A percentile compares a stretch with the other conserved stretches of the same genome.
These are phyloP conservation scores for Zaprionus capensis DNA, from an alignment of 1,140 invertebrate species.

Conservation along the genomic window DNA sequence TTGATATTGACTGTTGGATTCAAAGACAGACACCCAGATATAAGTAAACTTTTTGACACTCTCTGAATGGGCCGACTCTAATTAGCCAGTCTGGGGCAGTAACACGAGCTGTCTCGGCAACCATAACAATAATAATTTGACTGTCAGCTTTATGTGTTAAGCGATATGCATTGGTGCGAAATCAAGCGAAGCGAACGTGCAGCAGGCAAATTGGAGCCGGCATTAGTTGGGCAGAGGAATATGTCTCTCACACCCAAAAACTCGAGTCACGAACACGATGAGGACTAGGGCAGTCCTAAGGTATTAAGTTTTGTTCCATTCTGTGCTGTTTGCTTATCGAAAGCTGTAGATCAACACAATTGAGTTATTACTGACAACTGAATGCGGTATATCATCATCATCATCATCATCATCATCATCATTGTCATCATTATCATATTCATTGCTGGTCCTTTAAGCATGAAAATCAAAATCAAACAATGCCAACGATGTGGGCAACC, in stretches of 20 bases:
- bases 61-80: slow-evolving; percentile 62
- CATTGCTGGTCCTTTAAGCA: slow-evolving; percentile 41
- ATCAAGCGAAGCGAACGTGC: slow-evolving; percentile 3
- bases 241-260: background rate
- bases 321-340: slow-evolving; percentile 51
- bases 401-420: slow-evolving; percentile 24
- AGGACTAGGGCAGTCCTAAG: slow-evolving; percentile 9
- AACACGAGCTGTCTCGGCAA: background rate
- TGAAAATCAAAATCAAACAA: slow-evolving; percentile 73
- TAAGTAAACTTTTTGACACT: slow-evolving; percentile 65
- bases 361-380: slow-evolving; percentile 76
- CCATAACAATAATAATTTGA: slow-evolving; percentile 3
- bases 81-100: background rate
- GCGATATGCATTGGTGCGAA: background rate
- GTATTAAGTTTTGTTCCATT: slow-evolving; percentile 24
- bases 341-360: slow-evolving; percentile 64
- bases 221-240: background rate
- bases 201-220: slow-evolving; percentile 2
- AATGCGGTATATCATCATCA: slow-evolving; percentile 64
- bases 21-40: slow-evolving; percentile 64
- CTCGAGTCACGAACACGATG: slow-evolving; percentile 14
- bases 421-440: slow-evolving; percentile 35
- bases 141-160: slow-evolving; percentile 21
- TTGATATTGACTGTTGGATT: slow-evolving; percentile 51
- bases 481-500: slow-evolving; percentile 42